A percentile compares a stretch with the other conserved stretches of the same genome.
Conservation (phyloP, 2,888 invertebrate species). For the Aphodius granarius region DNA sequence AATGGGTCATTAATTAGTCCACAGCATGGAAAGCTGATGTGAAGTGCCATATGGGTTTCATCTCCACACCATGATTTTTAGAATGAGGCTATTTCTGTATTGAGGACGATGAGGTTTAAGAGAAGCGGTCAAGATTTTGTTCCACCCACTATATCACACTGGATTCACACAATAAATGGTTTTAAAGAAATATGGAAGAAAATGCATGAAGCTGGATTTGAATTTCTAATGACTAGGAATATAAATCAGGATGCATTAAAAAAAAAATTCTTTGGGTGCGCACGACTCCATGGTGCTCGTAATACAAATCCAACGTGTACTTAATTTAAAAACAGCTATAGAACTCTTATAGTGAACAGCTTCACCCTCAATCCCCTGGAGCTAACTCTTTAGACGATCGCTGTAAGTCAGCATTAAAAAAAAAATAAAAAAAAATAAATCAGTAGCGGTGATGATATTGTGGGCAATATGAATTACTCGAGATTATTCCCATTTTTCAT, state of each 20-base stretch:
- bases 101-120: conserved; percentile 16
- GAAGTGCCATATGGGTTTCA: neutral
- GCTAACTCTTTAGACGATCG: neutral
- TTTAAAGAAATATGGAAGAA: too few species aligned
- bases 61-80: conserved; percentile 15
- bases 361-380: neutral
- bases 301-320: neutral
- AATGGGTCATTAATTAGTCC: too few species aligned
- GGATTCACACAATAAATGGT: too few species aligned
- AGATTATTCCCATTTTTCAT: too few species aligned
- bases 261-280: conserved; percentile 32
- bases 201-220: too few species aligned
- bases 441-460: too few species aligned
- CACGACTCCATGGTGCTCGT: neutral
- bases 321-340: neutral
- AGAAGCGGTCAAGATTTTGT: conserved; percentile 20
- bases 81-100: conserved; percentile 13
- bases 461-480: too few species aligned
- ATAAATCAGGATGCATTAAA: conserved; percentile 35
- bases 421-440: neutral
- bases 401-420: neutral
- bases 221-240: too few species aligned
- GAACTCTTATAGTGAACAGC: neutral
- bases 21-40: too few species aligned
- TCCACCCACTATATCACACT: conserved; percentile 30